phyloP scores from a whole-genome alignment of 2,888 invertebrate genomes.

The Drosophila parthenogenetica region DNA sequence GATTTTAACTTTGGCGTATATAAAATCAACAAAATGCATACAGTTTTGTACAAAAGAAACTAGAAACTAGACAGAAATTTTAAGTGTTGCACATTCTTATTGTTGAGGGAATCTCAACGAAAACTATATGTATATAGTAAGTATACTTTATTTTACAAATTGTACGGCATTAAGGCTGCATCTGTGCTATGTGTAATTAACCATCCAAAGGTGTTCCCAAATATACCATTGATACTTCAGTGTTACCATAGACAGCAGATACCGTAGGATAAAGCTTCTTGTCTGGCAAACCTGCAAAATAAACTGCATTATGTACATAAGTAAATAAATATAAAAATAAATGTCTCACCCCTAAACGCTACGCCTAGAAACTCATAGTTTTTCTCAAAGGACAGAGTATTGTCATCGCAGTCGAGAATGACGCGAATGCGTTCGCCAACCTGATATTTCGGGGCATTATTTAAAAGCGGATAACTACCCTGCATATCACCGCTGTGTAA shows the following conservation, averaged over 20 bases:
- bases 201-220: slow-evolving; percentile 98
- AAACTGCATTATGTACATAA: background rate
- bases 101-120: slow-evolving; percentile 38
- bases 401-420: slow-evolving; percentile 98
- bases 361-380: slow-evolving; percentile 99
- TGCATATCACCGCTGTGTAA: slow-evolving; percentile 98
- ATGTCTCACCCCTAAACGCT: slow-evolving; percentile 94
- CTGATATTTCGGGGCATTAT: slow-evolving; percentile 99
- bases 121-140: slow-evolving; percentile 22
- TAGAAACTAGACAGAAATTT: slow-evolving; percentile 50
- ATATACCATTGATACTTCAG: slow-evolving; percentile 99
- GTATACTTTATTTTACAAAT: slow-evolving; percentile 60
- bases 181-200: slow-evolving; percentile 85
- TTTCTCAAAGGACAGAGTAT: slow-evolving; percentile 98
- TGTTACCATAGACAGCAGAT: slow-evolving; percentile 99
- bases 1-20: slow-evolving; percentile 64
- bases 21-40: slow-evolving; percentile 64
- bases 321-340: background rate
- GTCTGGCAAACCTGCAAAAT: slow-evolving; percentile 92
- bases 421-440: slow-evolving; percentile 98
- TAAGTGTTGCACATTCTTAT: slow-evolving; percentile 29
- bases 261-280: slow-evolving; percentile 97
- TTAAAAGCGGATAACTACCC: slow-evolving; percentile 96
- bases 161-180: slow-evolving; percentile 69
- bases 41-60: slow-evolving; percentile 62